Percentiles rank a stretch among this genome's conserved stretches.
These are phyloP conservation scores for Azemiops feae DNA, from an alignment of 2,113 vertebrate genomes.

Conservation along the genomic window DNA sequence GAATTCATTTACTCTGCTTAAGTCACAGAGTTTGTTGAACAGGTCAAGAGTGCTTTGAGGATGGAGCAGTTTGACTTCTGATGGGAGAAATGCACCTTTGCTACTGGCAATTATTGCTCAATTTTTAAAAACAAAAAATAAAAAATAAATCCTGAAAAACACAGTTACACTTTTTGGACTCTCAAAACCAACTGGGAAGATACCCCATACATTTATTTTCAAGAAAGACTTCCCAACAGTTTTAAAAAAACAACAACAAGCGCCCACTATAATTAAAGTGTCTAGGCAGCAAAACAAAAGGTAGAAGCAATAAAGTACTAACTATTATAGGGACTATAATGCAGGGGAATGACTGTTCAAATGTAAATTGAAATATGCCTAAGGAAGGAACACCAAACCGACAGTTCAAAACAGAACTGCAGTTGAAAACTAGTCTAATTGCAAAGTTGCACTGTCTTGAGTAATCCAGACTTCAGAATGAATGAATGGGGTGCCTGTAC, in stretches of 20 bases:
- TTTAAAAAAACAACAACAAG: background rate
- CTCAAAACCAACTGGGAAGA: conserved; percentile 36
- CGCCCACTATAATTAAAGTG: conserved; percentile 44
- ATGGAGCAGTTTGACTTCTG: conserved; percentile 41
- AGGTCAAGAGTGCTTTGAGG: conserved; percentile 47
- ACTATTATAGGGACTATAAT: conserved; percentile 30
- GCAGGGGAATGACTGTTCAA: conserved; percentile 11
- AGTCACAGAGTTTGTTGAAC: conserved; percentile 34
- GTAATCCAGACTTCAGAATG: background rate
- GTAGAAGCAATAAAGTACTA: conserved; percentile 69
- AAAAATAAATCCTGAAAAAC: conserved; percentile 11
- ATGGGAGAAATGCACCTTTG: conserved; percentile 46
- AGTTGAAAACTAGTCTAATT: background rate
- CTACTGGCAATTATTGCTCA: conserved; percentile 66
- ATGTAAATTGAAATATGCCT: background rate
- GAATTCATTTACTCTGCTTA: conserved; percentile 17
- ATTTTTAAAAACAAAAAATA: conserved; percentile 22
- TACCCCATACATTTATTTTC: conserved; percentile 23
- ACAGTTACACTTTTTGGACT: conserved; percentile 8
- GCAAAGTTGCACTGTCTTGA: conserved; percentile 31
- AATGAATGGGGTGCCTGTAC: background rate
- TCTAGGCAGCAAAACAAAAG: conserved; percentile 46
- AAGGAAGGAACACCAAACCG: conserved; percentile 17
- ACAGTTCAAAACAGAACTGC: conserved; percentile 27
- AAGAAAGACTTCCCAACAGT: conserved; percentile 29